Conservation (phyloP, 2,113 vertebrate species). For the Aspiorhynchus laticeps region DNA sequence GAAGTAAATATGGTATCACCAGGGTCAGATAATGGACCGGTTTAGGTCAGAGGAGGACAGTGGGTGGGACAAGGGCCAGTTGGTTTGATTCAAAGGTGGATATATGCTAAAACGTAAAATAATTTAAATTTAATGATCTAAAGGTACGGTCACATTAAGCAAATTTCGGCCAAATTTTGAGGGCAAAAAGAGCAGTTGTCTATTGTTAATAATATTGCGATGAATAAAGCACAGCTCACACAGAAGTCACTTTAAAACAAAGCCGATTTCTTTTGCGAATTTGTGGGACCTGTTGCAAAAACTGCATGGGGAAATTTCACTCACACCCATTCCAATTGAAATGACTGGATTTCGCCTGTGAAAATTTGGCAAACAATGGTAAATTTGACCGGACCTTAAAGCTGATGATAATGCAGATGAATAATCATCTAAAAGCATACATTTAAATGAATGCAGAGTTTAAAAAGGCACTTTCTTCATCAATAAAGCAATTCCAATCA, state of each 20-base stretch:
- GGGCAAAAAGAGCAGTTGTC: background rate
- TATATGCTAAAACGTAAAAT: background rate
- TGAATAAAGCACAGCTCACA: background rate
- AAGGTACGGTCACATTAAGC: background rate
- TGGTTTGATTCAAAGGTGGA: background rate
- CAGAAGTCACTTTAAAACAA: background rate
- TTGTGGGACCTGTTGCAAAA: background rate
- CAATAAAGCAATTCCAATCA: constrained; percentile 6
- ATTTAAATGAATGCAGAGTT: constrained; percentile 8
- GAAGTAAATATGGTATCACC: background rate
- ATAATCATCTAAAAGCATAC: background rate
- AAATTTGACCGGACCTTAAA: background rate
- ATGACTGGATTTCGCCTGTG: background rate
- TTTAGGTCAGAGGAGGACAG: background rate
- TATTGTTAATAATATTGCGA: background rate
- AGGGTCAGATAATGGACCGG: background rate
- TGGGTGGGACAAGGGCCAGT: background rate
- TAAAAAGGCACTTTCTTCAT: constrained; percentile 5
- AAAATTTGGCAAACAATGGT: background rate
- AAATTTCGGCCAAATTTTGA: background rate
- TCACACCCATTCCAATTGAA: background rate
- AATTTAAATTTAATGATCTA: background rate
- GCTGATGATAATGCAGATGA: background rate
- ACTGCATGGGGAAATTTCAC: background rate
- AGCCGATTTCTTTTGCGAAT: background rate